Evolutionary conservation across 2,113 vertebrate species (phyloP), one percentile per base, ranked within the genome.

Genomic region (Suricata suricatta): DNA sequence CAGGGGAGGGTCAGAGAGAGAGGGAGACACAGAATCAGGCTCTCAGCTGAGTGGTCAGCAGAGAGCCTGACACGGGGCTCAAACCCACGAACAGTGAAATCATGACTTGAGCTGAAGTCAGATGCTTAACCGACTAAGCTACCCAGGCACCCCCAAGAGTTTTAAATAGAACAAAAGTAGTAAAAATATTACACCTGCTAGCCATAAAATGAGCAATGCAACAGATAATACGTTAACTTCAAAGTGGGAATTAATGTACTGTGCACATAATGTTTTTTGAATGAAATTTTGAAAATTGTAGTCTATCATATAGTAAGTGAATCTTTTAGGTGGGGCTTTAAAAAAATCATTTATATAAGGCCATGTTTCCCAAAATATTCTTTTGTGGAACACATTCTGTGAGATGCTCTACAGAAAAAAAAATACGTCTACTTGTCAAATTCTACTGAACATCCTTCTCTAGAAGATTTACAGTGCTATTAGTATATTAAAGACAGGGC

Each of bases 151-250:
- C 3, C 5, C 41, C 27, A 54, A 54, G 21, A 83, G n/a, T 15
- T 84, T 94, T 88, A 93, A 88, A 68, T 35, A 95, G 47, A 23
- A 74, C 84, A 52, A 82, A 74, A 71, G 5, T 35, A 92, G 38
- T 88, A 94, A 92, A 60, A 96, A 54, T 74, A 5, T 38, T 92
- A 83, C 25, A 80, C 63, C 54, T 74, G 63, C 19, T 83, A 97
- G 23, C 47, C 33, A 83, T 93, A 87, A 96, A 93, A 84, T 87
- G 41, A 79, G 4, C 54, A 95, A 86, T 64, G 47, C 23, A 97
- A 93, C 92, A 76, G 54, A 89, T 25, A 92, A 25, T 52, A 92
- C 23, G 16, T 74, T 80, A 87, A 95, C 29, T 92, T 90, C 63
- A 84, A 12, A 25, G n/a, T 95, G 25, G 21, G 9, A 90, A 79